Percentiles rank a stretch among this genome's conserved stretches.
Conservation (phyloP, 35 echinoderm and acorn worm genomes). For the Apostichopus parvimensis region DNA sequence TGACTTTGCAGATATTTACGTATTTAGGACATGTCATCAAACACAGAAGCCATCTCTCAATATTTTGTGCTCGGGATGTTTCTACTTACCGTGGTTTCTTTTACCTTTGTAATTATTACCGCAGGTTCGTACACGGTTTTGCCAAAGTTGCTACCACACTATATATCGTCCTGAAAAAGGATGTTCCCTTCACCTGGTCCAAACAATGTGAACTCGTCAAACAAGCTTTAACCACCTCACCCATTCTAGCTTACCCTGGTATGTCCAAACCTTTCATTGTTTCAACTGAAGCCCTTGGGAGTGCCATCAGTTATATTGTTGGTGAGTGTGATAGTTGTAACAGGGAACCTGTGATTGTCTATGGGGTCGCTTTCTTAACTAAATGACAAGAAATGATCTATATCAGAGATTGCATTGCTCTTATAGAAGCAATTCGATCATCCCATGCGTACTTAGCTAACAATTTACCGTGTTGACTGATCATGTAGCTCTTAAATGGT, state of each 20-base stretch:
- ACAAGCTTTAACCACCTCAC: conserved; percentile 45
- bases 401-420: no score
- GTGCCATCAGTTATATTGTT: conserved; percentile 56
- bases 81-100: conserved; percentile 54
- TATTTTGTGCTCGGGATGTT: conserved; percentile 26
- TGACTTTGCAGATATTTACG: conserved; percentile 53
- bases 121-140: no score
- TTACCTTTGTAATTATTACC: conserved; percentile 61
- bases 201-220: conserved; percentile 60
- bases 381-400: background rate
- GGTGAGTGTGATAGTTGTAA: conserved; percentile 7
- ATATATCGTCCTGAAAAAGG: conserved; percentile 48
- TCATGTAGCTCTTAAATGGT: no score
- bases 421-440: no score
- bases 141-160: conserved; percentile 64
- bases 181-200: conserved; percentile 53
- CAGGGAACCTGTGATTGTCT: conserved; percentile 39
- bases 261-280: conserved; percentile 60
- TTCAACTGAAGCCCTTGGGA: conserved; percentile 55
- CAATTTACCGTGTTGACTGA: no score
- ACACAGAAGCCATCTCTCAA: conserved; percentile 47
- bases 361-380: conserved; percentile 12
- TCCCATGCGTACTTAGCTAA: no score
- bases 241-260: conserved; percentile 69
- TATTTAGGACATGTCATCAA: conserved; percentile 69